Evolutionary conservation across 2,888 invertebrate species (phyloP).

Genomic region (Caenorhabditis sinica): DNA sequence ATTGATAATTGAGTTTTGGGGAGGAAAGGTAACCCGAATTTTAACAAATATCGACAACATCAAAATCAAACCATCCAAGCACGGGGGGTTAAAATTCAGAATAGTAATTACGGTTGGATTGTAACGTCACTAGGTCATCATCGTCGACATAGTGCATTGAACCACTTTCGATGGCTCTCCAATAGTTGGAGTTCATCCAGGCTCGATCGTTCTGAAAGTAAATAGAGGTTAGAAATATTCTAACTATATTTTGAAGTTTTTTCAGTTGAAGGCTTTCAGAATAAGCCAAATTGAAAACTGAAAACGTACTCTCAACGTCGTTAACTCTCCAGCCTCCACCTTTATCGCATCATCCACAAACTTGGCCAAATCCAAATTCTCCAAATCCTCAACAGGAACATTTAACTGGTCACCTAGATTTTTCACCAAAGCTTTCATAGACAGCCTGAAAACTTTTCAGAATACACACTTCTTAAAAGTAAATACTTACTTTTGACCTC

Average conservation of each 20-base stretch:
- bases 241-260: too few species aligned
- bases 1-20: slow-evolving; percentile 13
- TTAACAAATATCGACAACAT: slow-evolving; percentile 40
- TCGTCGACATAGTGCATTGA: slow-evolving; percentile 76
- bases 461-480: not conserved
- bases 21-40: slow-evolving; percentile 15
- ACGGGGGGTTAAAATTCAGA: slow-evolving; percentile 68
- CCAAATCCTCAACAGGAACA: slow-evolving; percentile 77
- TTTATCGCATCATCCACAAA: slow-evolving; percentile 81
- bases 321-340: slow-evolving; percentile 78
- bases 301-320: slow-evolving; percentile 72
- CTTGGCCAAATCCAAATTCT: slow-evolving; percentile 77
- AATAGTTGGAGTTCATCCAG: slow-evolving; percentile 77
- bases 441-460: slow-evolving; percentile 63
- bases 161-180: slow-evolving; percentile 73
- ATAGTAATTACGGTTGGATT: slow-evolving; percentile 76
- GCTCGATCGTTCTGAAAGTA: slow-evolving; percentile 74
- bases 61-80: slow-evolving; percentile 52
- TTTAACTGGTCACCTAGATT: slow-evolving; percentile 81
- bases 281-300: not conserved
- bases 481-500: slow-evolving; percentile 76
- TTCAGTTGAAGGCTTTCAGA: not conserved
- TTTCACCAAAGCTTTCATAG: slow-evolving; percentile 80
- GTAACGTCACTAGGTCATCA: slow-evolving; percentile 74
- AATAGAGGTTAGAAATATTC: too few species aligned